Evolutionary conservation across 2,113 vertebrate genomes (phyloP).

Genomic region (Aldabrachelys gigantea): DNA sequence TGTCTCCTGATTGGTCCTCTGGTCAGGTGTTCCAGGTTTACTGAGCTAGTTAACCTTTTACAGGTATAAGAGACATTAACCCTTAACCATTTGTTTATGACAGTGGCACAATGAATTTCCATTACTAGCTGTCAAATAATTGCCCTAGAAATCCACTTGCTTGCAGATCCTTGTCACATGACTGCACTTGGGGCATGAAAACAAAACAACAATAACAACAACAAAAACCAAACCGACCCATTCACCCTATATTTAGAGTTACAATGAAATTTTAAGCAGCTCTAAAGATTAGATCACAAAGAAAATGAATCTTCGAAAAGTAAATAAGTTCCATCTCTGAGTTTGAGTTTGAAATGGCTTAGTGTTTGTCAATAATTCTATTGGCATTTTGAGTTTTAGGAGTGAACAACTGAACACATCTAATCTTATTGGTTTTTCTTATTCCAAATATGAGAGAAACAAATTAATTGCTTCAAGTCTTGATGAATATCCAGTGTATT

Average conservation of each 20-base stretch:
- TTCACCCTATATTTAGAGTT: not conserved
- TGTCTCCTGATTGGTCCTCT: no score
- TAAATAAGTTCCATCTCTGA: not conserved
- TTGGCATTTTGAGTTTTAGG: not conserved
- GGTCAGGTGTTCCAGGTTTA: no score
- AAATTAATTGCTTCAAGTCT: not conserved
- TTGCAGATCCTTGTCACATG: not conserved
- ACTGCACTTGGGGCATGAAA: not conserved
- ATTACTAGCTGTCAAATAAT: not conserved
- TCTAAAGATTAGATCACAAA: not conserved
- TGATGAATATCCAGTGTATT: not conserved
- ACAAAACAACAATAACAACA: not conserved
- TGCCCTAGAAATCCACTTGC: not conserved
- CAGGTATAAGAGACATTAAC: no score
- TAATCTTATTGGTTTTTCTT: not conserved
- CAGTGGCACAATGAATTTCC: not conserved
- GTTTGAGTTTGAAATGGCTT: not conserved
- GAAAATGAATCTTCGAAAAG: not conserved
- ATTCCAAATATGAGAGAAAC: not conserved
- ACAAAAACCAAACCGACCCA: not conserved
- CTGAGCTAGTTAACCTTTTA: no score
- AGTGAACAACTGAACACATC: not conserved
- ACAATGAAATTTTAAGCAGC: not conserved
- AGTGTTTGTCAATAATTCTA: not conserved
- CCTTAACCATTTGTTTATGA: no score